A percentile compares a stretch with the other conserved stretches of the same genome.
Conservation (phyloP, 1,140 invertebrate genomes). For the Anadara kagoshimensis region DNA sequence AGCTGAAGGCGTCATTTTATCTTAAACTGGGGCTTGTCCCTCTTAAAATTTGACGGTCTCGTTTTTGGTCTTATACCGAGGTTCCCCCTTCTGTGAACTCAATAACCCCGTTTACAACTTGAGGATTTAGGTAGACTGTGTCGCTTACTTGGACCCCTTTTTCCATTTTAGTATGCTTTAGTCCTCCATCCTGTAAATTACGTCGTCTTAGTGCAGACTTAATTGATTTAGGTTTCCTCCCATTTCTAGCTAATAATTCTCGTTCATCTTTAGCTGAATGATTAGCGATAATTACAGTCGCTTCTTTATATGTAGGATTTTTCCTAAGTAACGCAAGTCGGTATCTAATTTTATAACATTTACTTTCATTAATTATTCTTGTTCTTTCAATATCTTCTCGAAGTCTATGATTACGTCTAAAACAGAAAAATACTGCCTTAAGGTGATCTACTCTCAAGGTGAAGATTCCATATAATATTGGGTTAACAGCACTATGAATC, state of each 20-base stretch:
- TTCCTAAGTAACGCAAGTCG: slow-evolving; percentile 14
- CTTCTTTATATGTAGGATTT: slow-evolving; percentile 25
- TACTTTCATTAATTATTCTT: neutral
- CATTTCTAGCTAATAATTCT: neutral
- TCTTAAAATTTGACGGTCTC: too few relatives aligned
- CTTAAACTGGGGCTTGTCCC: too few relatives aligned
- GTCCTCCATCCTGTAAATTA: neutral
- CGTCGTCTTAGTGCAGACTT: neutral
- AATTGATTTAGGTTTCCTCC: neutral
- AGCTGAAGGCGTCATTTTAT: too few relatives aligned
- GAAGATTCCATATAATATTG: slow-evolving; percentile 75
- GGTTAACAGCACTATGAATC: slow-evolving; percentile 74
- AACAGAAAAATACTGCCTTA: neutral
- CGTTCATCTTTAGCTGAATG: slow-evolving; percentile 42
- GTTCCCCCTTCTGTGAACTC: too few relatives aligned
- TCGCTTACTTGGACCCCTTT: slow-evolving; percentile 3
- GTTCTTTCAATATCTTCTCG: neutral
- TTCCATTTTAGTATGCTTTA: neutral
- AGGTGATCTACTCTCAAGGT: slow-evolving; percentile 59
- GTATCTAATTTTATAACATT: slow-evolving; percentile 21
- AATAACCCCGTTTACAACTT: too few relatives aligned
- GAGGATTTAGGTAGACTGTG: too few relatives aligned
- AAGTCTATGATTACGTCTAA: neutral
- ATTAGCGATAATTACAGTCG: slow-evolving; percentile 44
- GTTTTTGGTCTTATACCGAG: too few relatives aligned